phyloP scores from a whole-genome alignment of 2,797 vertebrate species.

The Lates japonicus region DNA sequence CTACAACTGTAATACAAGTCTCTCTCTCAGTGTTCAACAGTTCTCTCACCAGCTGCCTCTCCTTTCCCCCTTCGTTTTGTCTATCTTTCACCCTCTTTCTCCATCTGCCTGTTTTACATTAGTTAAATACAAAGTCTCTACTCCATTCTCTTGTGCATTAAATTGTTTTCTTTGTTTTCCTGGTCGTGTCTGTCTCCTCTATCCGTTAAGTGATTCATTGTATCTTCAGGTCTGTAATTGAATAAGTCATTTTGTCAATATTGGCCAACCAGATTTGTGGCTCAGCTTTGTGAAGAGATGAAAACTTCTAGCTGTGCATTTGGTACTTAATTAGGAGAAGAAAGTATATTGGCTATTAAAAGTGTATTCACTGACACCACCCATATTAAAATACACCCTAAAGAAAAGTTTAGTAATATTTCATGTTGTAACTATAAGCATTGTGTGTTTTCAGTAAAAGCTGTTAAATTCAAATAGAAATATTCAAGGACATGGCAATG shows the following conservation, averaged over 20 bases:
- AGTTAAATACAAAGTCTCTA: not conserved
- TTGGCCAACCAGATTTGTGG: not conserved
- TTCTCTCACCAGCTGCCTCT: conserved; percentile 66
- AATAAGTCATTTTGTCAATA: not conserved
- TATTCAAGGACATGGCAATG: no score
- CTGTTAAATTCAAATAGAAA: no score
- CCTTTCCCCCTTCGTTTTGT: conserved; percentile 56
- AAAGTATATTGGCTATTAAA: not conserved
- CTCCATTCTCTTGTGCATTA: conserved; percentile 5
- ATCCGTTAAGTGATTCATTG: not conserved
- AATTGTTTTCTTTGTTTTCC: conserved; percentile 9
- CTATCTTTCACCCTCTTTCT: conserved; percentile 58
- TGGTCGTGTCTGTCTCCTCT: not conserved
- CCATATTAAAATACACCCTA: no score
- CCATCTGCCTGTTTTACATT: conserved; percentile 38
- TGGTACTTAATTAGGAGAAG: not conserved
- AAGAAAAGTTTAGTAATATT: no score
- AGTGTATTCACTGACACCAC: not conserved
- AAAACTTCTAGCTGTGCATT: not conserved
- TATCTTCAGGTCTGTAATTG: not conserved
- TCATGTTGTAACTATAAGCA: no score
- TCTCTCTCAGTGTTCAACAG: conserved; percentile 71
- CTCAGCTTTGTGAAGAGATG: not conserved
- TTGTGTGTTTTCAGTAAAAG: no score
- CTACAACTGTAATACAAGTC: conserved; percentile 92